These are phyloP conservation scores for Ornithorhynchus anatinus DNA, from an alignment of 2,113 vertebrate genomes.

Conservation along the genomic window DNA sequence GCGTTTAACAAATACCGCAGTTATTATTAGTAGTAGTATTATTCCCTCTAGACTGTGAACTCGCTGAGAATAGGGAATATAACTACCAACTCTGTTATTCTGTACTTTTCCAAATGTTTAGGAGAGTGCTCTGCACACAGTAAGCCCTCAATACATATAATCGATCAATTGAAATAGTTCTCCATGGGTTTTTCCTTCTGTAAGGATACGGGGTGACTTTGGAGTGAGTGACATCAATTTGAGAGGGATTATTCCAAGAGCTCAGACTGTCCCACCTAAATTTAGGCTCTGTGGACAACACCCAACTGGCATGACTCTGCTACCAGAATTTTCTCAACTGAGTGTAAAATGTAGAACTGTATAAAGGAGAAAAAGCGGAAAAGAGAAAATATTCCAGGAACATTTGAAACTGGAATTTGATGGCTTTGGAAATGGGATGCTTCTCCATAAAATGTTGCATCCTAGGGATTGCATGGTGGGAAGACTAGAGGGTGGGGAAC, in stretches of 20 bases:
- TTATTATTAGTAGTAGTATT: neutral
- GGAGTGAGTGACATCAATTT: constrained; percentile 24
- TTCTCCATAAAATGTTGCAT: too few species aligned
- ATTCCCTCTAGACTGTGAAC: too few species aligned
- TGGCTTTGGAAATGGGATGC: neutral
- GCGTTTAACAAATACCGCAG: neutral
- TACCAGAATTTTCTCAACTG: constrained; percentile 21
- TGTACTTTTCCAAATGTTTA: too few species aligned
- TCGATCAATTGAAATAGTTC: constrained; percentile 19
- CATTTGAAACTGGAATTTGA: constrained; percentile 4
- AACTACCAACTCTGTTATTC: too few species aligned
- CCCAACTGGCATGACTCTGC: constrained; percentile 20
- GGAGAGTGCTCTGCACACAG: too few species aligned
- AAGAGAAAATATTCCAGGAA: constrained; percentile 2
- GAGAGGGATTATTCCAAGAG: constrained; percentile 1
- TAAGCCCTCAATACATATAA: too few species aligned
- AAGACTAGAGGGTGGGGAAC: too few species aligned
- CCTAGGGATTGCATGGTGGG: too few species aligned
- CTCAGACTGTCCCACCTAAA: constrained; percentile 33
- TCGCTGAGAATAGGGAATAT: too few species aligned
- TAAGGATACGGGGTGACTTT: constrained; percentile 1
- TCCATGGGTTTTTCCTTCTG: constrained; percentile 19
- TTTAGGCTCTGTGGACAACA: constrained; percentile 34
- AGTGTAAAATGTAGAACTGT: constrained; percentile 27
- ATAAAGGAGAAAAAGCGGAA: constrained; percentile 5